These are phyloP conservation scores for Oncorhynchus nerka DNA, from an alignment of 2,113 vertebrate species.

Conservation along the genomic window DNA sequence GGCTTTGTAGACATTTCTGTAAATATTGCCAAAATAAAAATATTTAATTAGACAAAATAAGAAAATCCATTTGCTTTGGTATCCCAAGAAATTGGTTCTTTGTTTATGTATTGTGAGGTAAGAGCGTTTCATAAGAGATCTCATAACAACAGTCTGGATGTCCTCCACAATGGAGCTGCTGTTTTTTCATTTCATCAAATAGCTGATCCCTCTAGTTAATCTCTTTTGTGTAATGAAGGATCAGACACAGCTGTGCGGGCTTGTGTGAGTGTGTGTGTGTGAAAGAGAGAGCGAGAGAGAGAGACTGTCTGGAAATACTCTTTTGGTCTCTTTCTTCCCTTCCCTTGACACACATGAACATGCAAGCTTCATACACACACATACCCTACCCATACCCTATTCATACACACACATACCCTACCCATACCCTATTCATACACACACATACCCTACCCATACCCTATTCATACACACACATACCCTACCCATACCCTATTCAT, in stretches of 20 bases:
- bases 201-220: slow-evolving; percentile 23
- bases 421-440: not conserved
- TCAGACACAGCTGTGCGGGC: not conserved
- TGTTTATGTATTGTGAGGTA: not conserved
- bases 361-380: not conserved
- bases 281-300: too few relatives aligned
- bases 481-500: not conserved
- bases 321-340: too few relatives aligned
- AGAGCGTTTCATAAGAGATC: not conserved
- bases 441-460: not conserved
- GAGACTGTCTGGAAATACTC: too few relatives aligned
- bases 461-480: too few relatives aligned
- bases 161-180: slow-evolving; percentile 14
- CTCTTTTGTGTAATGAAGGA: slow-evolving; percentile 21
- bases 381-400: not conserved
- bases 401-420: not conserved
- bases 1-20: too few relatives aligned
- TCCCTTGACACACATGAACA: not conserved
- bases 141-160: not conserved
- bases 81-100: not conserved
- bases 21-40: too few relatives aligned
- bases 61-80: not conserved
- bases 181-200: slow-evolving; percentile 20
- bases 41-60: too few relatives aligned
- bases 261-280: not conserved